A percentile compares a stretch with the other conserved stretches of the same genome.
Evolutionary conservation across 92 coral and sea anemone genomes (phyloP).

Genomic region (Porites evermanni): DNA sequence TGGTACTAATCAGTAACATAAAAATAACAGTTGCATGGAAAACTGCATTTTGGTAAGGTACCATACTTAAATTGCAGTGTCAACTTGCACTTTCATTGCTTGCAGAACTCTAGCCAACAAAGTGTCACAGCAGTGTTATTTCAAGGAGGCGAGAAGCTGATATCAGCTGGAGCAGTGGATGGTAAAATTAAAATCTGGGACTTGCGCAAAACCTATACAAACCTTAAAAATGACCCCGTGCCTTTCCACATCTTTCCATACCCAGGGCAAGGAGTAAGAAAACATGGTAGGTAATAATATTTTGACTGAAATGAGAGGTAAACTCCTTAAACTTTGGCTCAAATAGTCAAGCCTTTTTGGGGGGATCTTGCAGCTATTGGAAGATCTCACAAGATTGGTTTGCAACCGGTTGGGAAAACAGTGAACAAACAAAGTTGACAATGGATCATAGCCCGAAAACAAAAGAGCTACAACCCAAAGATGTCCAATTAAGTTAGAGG

Average conservation of each 20-base stretch:
- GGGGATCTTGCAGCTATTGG: no score
- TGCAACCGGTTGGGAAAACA: no score
- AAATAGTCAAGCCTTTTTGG: background rate
- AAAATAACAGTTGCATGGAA: no score
- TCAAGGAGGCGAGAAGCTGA: slow-evolving; percentile 82
- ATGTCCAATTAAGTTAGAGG: no score
- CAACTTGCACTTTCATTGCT: no score
- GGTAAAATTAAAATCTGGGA: slow-evolving; percentile 98
- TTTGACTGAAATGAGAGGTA: background rate
- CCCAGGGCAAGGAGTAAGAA: slow-evolving; percentile 89
- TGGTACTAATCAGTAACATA: no score
- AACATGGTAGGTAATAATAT: slow-evolving; percentile 78
- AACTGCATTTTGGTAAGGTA: no score
- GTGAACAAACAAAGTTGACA: no score
- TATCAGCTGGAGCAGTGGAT: slow-evolving; percentile 98
- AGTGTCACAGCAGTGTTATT: slow-evolving; percentile 94
- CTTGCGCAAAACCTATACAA: slow-evolving; percentile 88
- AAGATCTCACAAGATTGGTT: no score
- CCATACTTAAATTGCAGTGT: no score
- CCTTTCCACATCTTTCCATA: slow-evolving; percentile 91
- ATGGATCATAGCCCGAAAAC: no score
- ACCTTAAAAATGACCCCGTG: slow-evolving; percentile 64
- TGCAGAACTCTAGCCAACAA: slow-evolving; percentile 85
- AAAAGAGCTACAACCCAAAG: no score
- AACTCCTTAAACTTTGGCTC: background rate